These are phyloP conservation scores for Psittacara wagleri DNA, from an alignment of 2,113 vertebrate species.

Conservation along the genomic window DNA sequence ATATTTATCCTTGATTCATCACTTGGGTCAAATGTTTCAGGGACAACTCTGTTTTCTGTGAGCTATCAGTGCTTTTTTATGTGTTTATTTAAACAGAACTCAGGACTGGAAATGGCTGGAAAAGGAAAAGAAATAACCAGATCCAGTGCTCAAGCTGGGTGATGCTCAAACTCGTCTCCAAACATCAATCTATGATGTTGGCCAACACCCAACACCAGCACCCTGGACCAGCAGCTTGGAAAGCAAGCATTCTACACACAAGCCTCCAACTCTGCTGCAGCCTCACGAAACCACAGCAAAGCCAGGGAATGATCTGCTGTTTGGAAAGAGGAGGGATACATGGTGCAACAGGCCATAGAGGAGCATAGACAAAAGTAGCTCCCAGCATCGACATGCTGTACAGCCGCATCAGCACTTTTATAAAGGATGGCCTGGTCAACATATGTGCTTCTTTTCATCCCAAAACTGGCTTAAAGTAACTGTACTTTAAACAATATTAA, in stretches of 20 bases:
- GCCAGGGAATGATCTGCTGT: fast-evolving
- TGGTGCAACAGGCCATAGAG: background rate
- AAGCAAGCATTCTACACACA: fast-evolving
- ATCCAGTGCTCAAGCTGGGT: background rate
- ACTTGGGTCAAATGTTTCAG: background rate
- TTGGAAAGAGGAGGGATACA: background rate
- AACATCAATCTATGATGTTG: background rate
- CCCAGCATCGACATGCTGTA: fast-evolving
- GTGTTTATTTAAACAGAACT: background rate
- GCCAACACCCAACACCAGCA: background rate
- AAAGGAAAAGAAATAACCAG: background rate
- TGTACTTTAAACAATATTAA: background rate
- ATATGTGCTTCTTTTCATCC: background rate
- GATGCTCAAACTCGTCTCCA: background rate
- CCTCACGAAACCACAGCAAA: background rate
- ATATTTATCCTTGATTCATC: background rate
- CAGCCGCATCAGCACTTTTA: fast-evolving
- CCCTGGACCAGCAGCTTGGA: background rate
- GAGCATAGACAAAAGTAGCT: background rate
- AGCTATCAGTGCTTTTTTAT: background rate
- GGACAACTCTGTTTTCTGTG: background rate
- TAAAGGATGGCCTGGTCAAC: background rate
- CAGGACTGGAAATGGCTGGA: background rate
- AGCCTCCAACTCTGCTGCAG: background rate
- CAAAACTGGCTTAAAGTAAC: background rate